phyloP scores from a whole-genome alignment of 2,113 vertebrate species.

The Pluvianellus socialis region DNA sequence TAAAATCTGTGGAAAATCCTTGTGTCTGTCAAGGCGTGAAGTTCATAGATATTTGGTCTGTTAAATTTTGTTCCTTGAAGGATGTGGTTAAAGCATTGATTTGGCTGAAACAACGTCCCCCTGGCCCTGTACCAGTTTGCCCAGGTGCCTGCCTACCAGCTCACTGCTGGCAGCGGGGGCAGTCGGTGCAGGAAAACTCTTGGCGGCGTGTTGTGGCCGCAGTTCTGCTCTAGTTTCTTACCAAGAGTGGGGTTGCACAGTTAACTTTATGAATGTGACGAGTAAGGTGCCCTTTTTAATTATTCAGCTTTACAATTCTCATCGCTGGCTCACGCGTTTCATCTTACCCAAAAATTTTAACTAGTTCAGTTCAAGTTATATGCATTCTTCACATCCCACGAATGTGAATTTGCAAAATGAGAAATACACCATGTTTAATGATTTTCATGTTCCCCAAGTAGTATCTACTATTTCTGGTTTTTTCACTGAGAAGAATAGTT shows the following conservation, averaged over 20 bases:
- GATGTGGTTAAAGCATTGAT: not conserved
- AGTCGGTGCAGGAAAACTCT: not conserved
- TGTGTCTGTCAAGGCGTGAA: not conserved
- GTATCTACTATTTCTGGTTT: not conserved
- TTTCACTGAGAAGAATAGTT: not conserved
- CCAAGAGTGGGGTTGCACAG: rapidly evolving
- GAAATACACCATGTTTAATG: not conserved
- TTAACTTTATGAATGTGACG: not conserved
- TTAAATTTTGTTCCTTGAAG: not conserved
- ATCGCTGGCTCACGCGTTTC: not conserved
- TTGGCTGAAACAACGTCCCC: not conserved
- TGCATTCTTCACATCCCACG: not conserved
- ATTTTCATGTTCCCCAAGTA: not conserved
- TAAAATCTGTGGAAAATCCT: not conserved
- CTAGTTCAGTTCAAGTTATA: not conserved
- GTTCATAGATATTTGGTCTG: not conserved
- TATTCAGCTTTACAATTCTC: not conserved
- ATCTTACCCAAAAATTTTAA: not conserved
- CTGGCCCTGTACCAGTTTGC: not conserved
- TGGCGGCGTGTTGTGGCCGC: no score
- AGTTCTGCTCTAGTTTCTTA: not conserved
- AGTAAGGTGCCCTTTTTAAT: not conserved
- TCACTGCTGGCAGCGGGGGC: no score
- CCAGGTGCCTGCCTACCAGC: not conserved
- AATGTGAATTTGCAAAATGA: not conserved